phyloP scores from a whole-genome alignment of 2,113 vertebrate genomes.

The Oxyruncus cristatus region DNA sequence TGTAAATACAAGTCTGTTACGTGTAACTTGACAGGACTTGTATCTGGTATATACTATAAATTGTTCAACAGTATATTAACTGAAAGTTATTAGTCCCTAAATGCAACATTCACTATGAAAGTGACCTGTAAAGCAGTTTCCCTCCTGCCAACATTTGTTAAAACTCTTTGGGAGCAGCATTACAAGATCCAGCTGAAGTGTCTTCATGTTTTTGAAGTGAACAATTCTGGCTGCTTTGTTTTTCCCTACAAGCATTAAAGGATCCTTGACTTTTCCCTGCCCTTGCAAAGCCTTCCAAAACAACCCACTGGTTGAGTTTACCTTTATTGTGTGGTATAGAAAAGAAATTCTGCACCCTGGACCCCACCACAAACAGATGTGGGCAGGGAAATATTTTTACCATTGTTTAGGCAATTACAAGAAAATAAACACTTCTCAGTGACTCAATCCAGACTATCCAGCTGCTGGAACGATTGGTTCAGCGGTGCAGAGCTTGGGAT shows the following conservation, averaged over 20 bases:
- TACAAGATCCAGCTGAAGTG: not conserved
- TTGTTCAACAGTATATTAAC: not conserved
- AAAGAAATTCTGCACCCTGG: not conserved
- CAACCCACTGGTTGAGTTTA: not conserved
- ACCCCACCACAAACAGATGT: not conserved
- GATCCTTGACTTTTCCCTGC: not conserved
- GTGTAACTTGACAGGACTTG: not conserved
- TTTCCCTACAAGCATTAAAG: accelerated
- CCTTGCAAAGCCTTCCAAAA: not conserved
- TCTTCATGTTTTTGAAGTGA: not conserved
- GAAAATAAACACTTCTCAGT: not conserved
- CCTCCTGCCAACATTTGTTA: not conserved
- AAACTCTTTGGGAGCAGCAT: not conserved
- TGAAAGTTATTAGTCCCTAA: not conserved
- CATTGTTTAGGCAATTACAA: not conserved
- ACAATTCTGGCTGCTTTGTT: not conserved
- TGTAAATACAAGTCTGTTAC: not conserved
- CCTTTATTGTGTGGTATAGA: not conserved
- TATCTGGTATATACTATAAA: not conserved
- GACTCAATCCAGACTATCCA: not conserved
- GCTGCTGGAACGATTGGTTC: not conserved
- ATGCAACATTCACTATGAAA: not conserved
- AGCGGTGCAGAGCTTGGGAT: not conserved
- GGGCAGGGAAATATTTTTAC: not conserved
- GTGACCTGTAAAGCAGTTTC: not conserved